Evolutionary conservation across 2,888 invertebrate species (phyloP), one percentile per base, ranked within the genome.

Genomic region (Drymonia ruficornis): DNA sequence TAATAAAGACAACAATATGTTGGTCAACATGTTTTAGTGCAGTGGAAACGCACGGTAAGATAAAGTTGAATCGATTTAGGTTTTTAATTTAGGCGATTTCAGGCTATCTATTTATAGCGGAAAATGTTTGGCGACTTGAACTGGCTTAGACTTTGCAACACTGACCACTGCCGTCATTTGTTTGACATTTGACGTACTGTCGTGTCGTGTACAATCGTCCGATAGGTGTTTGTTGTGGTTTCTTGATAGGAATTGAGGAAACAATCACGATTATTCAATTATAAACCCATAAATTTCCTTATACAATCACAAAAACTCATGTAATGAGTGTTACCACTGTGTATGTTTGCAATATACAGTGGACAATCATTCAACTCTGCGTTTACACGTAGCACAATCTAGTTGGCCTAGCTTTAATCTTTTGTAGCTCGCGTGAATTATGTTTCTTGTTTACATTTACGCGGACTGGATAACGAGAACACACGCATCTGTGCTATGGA

Each of bases 171-270:
- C 62, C 58, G 66, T 72, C 74, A 69, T 60, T 72, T 72, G 74
- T 74, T 72, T 76, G 43, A 43, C 43, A 12, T 38, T 38, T 55
- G 59, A 59, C 59, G 23, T 23, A n/a, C n/a, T n/a, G n/a, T n/a
- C n/a, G 61, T 75, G 76, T 75, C 74, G 71, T 68, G 70, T 70
- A 55, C 63, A 69, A 52, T 65, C 59, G 63, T 68, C 42, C 36
- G 49, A 45, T 23, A 52, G 55, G 59, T 61, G 67, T 72, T 74
- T 72, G 66, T 71, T 76, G 71, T 74, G 71, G 58, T 69, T n/a
- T 61, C 53, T 51, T 44, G 50, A 38, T 56, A 45, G 23, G 23
- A 51, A 45, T 28, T 34, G 42, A 51, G n/a, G 50, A 61, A 60
- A 55, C 56, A 47, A 47, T 52, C 51, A 56, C 63, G 57, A 65